Conservation (phyloP, 2,888 invertebrate species). For the Sussaba pulchella region DNA sequence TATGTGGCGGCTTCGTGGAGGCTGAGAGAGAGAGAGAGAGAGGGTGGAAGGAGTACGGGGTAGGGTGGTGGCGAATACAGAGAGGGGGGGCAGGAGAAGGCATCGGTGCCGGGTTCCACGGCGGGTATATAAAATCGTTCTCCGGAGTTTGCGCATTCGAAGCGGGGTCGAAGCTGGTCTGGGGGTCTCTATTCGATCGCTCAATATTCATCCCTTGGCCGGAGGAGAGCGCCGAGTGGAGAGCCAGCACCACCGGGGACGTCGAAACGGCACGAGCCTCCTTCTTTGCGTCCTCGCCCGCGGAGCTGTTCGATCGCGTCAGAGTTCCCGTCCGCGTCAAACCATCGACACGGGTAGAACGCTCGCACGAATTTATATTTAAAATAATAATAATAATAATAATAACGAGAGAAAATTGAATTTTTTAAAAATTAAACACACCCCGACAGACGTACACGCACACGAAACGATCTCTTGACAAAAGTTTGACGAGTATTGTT, state of each 20-base stretch:
- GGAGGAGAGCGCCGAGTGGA: conserved; percentile 71
- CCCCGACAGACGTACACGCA: no score
- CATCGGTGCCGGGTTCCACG: conserved; percentile 1
- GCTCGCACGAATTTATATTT: neutral
- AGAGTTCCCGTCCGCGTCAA: conserved; percentile 68
- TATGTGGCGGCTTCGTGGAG: conserved; percentile 9
- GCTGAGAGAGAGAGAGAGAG: no score
- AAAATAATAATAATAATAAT: neutral
- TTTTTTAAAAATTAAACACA: no score
- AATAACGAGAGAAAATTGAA: neutral
- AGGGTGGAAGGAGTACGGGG: no score
- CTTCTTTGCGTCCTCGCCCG: conserved; percentile 79
- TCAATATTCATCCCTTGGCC: conserved; percentile 84
- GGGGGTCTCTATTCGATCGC: conserved; percentile 77
- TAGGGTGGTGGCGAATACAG: no score
- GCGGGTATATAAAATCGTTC: conserved; percentile 27
- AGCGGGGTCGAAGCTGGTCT: conserved; percentile 58
- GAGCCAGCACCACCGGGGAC: conserved; percentile 63
- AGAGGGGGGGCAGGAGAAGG: neutral
- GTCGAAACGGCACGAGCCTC: conserved; percentile 63
- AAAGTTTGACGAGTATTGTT: no score
- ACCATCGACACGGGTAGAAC: conserved; percentile 51
- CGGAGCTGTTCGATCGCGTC: conserved; percentile 78
- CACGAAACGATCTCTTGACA: no score
- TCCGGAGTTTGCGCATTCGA: conserved; percentile 55